phyloP scores from a whole-genome alignment of 2,113 vertebrate species.

The Podocnemis expansa region DNA sequence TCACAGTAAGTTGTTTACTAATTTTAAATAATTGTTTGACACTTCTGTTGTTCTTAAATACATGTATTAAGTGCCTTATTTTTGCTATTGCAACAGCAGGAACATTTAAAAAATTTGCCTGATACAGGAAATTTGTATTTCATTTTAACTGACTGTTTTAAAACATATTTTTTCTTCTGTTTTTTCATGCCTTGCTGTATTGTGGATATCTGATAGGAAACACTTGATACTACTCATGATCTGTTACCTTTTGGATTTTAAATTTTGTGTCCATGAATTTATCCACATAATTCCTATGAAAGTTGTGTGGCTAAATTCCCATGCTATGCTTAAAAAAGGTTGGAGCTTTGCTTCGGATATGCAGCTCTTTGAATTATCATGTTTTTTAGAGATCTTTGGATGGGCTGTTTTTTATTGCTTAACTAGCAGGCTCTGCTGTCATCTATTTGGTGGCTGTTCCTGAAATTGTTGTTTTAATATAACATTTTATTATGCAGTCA shows the following conservation, averaged over 20 bases:
- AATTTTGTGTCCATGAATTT: background rate
- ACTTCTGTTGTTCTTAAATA: background rate
- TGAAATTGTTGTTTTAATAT: background rate
- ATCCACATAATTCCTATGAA: background rate
- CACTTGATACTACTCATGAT: background rate
- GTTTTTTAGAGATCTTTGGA: background rate
- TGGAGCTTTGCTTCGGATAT: background rate
- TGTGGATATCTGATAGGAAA: background rate
- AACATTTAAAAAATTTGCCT: background rate
- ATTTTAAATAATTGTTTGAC: background rate
- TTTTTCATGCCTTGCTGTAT: background rate
- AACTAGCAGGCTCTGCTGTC: background rate
- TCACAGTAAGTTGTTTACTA: background rate
- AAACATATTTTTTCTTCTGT: background rate
- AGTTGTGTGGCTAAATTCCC: background rate
- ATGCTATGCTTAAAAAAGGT: background rate
- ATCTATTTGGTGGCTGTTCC: background rate
- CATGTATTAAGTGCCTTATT: background rate
- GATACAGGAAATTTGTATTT: background rate
- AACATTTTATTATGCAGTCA: background rate
- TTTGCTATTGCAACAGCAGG: background rate
- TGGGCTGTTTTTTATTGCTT: background rate
- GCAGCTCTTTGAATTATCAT: rapidly evolving
- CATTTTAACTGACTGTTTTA: background rate
- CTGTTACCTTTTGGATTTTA: background rate